Conservation (phyloP, 1,140 invertebrate species). For the Metopolophium dirhodum region DNA sequence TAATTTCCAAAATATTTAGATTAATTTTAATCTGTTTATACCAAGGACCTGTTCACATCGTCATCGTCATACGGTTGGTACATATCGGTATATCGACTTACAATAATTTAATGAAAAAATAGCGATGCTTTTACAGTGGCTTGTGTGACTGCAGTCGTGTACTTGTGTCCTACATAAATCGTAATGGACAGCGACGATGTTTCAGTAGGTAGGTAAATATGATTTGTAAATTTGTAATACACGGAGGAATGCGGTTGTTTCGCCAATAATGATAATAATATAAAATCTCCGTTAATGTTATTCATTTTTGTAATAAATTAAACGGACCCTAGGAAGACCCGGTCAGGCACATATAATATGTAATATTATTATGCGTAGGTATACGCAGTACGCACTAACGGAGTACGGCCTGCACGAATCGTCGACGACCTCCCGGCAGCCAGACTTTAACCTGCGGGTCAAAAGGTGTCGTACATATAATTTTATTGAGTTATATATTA, state of each 20-base stretch:
- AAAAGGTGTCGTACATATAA: not conserved
- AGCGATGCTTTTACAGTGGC: not conserved
- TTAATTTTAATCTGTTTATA: not conserved
- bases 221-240: too few relatives aligned
- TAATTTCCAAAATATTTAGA: not conserved
- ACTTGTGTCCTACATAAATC: not conserved
- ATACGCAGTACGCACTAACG: not conserved
- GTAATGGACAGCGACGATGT: not conserved
- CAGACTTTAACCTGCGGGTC: not conserved
- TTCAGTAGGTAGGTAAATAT: too few relatives aligned
- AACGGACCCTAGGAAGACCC: not conserved
- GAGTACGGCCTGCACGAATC: not conserved
- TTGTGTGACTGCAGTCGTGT: not conserved
- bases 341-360: not conserved
- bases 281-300: not conserved
- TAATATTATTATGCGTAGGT: not conserved
- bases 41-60: not conserved
- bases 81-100: too few relatives aligned
- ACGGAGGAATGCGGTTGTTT: not conserved
- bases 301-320: slow-evolving; percentile 14
- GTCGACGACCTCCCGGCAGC: not conserved
- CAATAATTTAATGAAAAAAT: not conserved
- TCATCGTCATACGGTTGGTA: not conserved
- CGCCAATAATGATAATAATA: not conserved
- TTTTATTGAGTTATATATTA: not conserved